phyloP scores from a whole-genome alignment of 2,888 invertebrate species.

The Rhagonycha fulva region DNA sequence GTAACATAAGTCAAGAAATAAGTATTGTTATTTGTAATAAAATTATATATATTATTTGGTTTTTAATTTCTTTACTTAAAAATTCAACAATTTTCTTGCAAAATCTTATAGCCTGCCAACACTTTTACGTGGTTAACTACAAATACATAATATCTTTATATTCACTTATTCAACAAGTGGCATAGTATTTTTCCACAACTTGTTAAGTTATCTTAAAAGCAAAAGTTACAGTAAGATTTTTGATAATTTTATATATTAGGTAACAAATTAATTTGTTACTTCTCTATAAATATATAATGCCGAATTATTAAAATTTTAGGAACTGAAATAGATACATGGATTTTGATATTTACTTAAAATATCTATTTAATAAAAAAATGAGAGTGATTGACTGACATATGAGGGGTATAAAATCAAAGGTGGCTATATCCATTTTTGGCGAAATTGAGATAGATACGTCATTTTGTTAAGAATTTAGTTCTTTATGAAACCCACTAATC shows the following conservation, averaged over 20 bases:
- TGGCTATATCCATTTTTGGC: too few species aligned
- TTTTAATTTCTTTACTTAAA: background rate
- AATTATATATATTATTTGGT: background rate
- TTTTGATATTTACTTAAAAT: too few species aligned
- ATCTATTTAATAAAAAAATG: too few species aligned
- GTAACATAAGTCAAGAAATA: background rate
- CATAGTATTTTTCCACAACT: background rate
- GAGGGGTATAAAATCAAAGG: too few species aligned
- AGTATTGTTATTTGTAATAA: background rate
- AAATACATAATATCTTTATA: background rate
- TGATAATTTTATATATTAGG: background rate
- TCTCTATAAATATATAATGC: too few species aligned
- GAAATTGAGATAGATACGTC: too few species aligned
- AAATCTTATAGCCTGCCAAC: background rate
- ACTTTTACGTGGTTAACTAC: background rate
- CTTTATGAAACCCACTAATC: too few species aligned
- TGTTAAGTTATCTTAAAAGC: background rate
- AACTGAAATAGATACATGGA: too few species aligned
- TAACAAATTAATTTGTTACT: slow-evolving; percentile 11
- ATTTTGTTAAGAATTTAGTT: too few species aligned
- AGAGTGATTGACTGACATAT: too few species aligned
- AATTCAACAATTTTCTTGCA: background rate
- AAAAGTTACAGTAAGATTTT: background rate
- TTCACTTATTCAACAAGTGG: background rate
- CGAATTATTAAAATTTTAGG: too few species aligned